phyloP scores from a whole-genome alignment of 2,888 invertebrate species.

The Oxystoma pomonae region DNA sequence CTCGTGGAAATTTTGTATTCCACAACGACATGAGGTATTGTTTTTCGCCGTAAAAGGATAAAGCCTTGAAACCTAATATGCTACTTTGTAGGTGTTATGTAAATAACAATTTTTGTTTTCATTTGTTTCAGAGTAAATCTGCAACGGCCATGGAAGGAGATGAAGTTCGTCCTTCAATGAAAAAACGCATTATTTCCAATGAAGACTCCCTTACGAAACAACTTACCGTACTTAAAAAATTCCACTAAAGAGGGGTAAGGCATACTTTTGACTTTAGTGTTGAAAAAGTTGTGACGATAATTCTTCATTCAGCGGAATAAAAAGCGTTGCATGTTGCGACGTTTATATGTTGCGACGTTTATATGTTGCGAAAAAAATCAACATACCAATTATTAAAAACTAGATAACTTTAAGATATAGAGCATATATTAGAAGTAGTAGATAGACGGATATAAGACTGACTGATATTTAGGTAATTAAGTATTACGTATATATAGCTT shows the following conservation, averaged over 20 bases:
- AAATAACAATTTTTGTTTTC: no score
- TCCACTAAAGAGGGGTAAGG: conserved; percentile 56
- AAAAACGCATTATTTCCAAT: conserved; percentile 61
- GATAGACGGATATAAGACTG: background rate
- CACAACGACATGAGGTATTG: no score
- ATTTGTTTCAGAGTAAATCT: conserved; percentile 40
- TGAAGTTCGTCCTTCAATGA: conserved; percentile 49
- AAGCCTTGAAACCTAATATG: no score
- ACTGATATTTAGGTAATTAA: background rate
- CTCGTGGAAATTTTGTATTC: no score
- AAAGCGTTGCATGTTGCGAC: background rate
- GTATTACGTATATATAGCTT: background rate
- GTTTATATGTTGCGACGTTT: no score
- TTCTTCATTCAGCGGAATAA: no score
- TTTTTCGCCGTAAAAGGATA: no score
- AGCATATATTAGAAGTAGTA: background rate
- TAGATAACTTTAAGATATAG: background rate
- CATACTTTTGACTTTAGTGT: no score
- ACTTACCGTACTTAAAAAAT: conserved; percentile 60
- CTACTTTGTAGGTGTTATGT: no score
- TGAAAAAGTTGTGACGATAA: no score
- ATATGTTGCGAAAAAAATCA: no score
- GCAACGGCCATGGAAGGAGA: conserved; percentile 16
- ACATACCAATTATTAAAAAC: no score
- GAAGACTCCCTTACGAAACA: conserved; percentile 62